Evolutionary conservation across 2,113 vertebrate species (phyloP).

Genomic region (Columba livia): DNA sequence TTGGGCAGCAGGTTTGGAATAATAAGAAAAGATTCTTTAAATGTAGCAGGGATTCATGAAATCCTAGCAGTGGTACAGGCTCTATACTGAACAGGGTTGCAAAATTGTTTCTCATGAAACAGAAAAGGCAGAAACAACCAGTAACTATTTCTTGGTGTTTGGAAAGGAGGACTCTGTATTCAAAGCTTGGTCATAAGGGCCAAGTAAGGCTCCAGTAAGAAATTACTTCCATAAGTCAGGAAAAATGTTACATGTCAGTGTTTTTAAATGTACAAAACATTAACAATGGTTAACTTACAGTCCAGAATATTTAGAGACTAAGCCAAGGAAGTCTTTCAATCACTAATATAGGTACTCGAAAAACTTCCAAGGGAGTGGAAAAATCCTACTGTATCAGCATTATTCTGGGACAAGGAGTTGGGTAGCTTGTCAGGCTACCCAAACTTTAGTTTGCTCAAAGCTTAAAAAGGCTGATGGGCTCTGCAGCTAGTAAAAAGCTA

Average conservation of each 20-base stretch:
- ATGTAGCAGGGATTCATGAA: not conserved
- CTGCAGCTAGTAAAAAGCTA: no score
- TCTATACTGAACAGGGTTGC: not conserved
- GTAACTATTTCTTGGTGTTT: not conserved
- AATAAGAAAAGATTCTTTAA: not conserved
- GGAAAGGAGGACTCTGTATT: not conserved
- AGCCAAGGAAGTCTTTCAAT: not conserved
- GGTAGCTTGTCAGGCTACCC: no score
- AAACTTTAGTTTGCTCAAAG: no score
- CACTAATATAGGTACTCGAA: no score
- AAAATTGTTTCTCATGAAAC: not conserved
- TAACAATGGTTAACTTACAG: not conserved
- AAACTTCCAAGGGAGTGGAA: no score
- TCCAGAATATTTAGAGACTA: not conserved
- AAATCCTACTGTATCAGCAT: no score
- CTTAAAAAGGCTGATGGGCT: no score
- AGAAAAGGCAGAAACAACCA: not conserved
- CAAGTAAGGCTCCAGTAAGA: not conserved
- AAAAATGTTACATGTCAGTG: not conserved
- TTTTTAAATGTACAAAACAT: not conserved
- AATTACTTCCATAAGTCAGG: not conserved
- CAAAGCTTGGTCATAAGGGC: not conserved
- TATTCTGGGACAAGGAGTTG: no score
- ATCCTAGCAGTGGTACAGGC: not conserved
- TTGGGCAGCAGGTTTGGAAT: not conserved